These are phyloP conservation scores for Heterohyrax brucei DNA, from an alignment of 2,797 vertebrate species.

Conservation along the genomic window DNA sequence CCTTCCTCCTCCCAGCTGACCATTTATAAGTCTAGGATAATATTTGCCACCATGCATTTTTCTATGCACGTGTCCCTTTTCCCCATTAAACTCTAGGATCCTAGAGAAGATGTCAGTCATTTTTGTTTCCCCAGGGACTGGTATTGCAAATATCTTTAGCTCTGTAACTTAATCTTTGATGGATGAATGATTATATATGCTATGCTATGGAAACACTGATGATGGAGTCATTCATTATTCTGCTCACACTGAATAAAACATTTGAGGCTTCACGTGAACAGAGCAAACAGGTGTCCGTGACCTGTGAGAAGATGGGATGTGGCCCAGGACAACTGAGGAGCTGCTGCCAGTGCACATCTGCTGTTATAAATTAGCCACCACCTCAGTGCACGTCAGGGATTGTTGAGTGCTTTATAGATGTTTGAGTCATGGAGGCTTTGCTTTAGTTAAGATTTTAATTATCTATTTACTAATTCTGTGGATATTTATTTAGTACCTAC, in stretches of 20 bases:
- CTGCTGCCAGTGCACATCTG: conserved; percentile 22
- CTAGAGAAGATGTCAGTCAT: conserved; percentile 57
- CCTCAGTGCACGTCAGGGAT: not conserved
- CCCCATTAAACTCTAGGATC: conserved; percentile 39
- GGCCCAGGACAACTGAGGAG: not conserved
- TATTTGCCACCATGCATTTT: conserved; percentile 12
- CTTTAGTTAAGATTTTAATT: conserved; percentile 53
- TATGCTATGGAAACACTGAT: conserved; percentile 41
- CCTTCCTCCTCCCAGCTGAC: not conserved
- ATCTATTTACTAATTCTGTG: conserved; percentile 12
- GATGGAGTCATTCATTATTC: conserved; percentile 46
- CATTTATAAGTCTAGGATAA: conserved; percentile 27
- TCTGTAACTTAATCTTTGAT: conserved; percentile 78
- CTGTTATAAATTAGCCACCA: not conserved
- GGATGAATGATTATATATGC: conserved; percentile 77
- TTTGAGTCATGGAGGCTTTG: conserved; percentile 33
- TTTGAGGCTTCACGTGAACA: conserved; percentile 65
- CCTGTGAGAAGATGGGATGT: conserved; percentile 29
- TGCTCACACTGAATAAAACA: conserved; percentile 74
- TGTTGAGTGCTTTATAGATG: not conserved
- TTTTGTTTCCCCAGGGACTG: conserved; percentile 63
- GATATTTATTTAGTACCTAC: conserved; percentile 5
- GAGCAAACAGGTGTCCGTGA: conserved; percentile 58
- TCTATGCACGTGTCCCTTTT: conserved; percentile 60
- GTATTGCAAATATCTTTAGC: conserved; percentile 19